These are phyloP conservation scores for Crocidura indochinensis DNA, from an alignment of 2,797 vertebrate genomes.

Conservation along the genomic window DNA sequence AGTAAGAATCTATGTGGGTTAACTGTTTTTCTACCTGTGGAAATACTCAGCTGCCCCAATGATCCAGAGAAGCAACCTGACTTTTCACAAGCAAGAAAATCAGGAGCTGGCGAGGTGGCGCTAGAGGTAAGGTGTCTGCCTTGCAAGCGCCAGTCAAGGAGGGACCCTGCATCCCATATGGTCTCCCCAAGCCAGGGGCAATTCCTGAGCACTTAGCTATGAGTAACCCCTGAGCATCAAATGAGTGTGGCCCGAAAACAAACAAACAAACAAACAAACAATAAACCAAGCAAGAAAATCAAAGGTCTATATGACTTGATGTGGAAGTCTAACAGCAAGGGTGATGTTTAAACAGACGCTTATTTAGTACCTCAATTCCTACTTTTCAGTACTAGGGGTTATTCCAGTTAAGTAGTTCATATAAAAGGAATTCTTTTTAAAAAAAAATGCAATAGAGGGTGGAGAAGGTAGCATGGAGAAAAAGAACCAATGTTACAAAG, in stretches of 20 bases:
- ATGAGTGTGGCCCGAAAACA: no score
- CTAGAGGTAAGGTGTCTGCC: no score
- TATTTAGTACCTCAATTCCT: not conserved
- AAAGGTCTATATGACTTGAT: no score
- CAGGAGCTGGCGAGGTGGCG: no score
- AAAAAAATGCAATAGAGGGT: not conserved
- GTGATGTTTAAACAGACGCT: not conserved
- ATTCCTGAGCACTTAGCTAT: no score
- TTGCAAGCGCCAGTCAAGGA: no score
- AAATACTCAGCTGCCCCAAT: constrained; percentile 20
- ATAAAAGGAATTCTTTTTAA: not conserved
- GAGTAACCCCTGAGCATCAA: no score
- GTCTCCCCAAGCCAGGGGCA: no score
- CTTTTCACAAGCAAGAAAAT: constrained; percentile 22
- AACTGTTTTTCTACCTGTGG: not conserved
- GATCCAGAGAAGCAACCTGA: not conserved
- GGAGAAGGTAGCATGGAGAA: not conserved
- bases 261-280: no score
- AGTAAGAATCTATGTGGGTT: not conserved
- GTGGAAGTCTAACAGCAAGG: not conserved
- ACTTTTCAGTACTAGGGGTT: not conserved
- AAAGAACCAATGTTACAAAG: not conserved
- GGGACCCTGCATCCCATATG: no score
- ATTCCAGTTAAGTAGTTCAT: not conserved
- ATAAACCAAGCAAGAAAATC: no score